Evolutionary conservation across 2,888 invertebrate species (phyloP).

Genomic region (Latrodectus elegans): DNA sequence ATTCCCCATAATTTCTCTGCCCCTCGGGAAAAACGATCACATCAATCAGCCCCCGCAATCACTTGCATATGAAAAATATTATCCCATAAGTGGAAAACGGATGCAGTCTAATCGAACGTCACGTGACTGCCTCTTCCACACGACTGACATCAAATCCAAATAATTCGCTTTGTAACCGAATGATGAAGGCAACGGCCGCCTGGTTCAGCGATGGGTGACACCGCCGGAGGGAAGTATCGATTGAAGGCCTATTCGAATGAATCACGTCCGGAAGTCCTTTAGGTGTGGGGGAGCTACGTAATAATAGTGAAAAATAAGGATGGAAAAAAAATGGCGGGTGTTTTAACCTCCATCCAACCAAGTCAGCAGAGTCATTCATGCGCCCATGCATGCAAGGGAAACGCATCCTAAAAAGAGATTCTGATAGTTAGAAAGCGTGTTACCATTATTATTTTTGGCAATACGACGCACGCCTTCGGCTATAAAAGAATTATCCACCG

Average conservation of each 20-base stretch:
- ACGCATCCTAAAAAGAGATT: background rate
- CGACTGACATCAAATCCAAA: background rate
- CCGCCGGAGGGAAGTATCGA: slow-evolving; percentile 14
- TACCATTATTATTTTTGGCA: too few species aligned
- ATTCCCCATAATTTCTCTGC: background rate
- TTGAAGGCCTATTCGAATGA: slow-evolving; percentile 50
- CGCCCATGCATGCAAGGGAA: background rate
- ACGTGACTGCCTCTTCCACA: background rate
- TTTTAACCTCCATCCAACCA: slow-evolving; percentile 1
- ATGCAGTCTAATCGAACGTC: slow-evolving; percentile 1
- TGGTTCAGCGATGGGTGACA: slow-evolving; percentile 26
- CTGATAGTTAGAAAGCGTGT: too few species aligned
- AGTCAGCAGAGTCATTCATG: background rate
- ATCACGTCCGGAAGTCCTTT: slow-evolving; percentile 56
- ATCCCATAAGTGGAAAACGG: background rate
- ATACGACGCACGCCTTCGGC: too few species aligned
- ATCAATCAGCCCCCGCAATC: background rate
- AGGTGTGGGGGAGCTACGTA: slow-evolving; percentile 9
- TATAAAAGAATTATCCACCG: too few species aligned
- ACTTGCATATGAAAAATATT: background rate
- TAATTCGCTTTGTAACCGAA: background rate
- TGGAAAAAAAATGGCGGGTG: background rate
- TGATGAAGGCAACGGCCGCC: background rate
- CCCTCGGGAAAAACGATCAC: background rate
- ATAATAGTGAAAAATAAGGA: background rate